Evolutionary conservation across 2,113 vertebrate genomes (phyloP).

Genomic region (Cavia aperea): DNA sequence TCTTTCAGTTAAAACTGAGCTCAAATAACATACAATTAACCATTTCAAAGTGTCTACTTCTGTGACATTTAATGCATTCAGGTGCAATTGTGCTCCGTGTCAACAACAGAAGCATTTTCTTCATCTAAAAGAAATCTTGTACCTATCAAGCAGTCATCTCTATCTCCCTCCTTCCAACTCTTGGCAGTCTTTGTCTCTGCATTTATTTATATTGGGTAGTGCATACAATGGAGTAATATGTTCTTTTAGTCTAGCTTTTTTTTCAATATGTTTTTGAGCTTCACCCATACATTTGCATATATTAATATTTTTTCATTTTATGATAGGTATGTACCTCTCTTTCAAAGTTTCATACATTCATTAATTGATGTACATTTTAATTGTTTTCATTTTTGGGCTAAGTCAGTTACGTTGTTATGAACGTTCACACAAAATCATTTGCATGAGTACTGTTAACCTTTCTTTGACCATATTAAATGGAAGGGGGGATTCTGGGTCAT

Average conservation of each 20-base stretch:
- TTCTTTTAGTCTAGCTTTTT: background rate
- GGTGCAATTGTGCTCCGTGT: background rate
- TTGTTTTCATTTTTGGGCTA: background rate
- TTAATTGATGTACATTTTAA: background rate
- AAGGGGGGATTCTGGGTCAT: background rate
- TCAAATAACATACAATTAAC: background rate
- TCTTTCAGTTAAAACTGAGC: background rate
- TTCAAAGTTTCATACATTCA: background rate
- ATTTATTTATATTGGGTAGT: background rate
- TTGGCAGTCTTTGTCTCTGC: background rate
- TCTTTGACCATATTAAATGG: background rate
- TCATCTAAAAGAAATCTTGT: background rate
- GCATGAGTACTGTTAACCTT: background rate
- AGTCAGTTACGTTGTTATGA: too few relatives aligned
- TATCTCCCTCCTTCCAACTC: background rate
- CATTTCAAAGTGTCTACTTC: background rate
- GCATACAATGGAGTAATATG: background rate
- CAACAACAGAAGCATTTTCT: background rate
- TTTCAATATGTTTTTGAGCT: background rate
- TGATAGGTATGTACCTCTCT: background rate
- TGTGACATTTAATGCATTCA: background rate
- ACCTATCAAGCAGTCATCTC: background rate
- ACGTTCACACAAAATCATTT: background rate
- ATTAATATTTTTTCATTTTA: background rate
- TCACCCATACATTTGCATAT: background rate